Evolutionary conservation across 2,113 vertebrate genomes (phyloP), one percentile per base, ranked within the genome.

Genomic region (Ictidomys tridecemlineatus): DNA sequence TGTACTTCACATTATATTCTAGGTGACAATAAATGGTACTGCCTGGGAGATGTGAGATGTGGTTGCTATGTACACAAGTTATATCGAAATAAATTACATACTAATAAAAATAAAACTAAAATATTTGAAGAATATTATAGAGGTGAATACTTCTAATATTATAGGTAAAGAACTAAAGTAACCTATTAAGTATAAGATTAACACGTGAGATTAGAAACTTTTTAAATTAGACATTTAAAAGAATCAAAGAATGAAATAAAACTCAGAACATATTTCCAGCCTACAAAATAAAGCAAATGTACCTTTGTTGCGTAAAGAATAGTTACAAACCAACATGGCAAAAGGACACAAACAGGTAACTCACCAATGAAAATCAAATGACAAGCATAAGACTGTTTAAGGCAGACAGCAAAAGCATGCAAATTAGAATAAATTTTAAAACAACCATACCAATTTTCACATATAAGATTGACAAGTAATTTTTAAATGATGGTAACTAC

Each of bases 171-270:
- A 94, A 80, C 14, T 53, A 93, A 96, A 69, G 5, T 45, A 93
- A 85, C 48, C 30, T 37, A 89, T 51, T 32, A 9, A 84, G 3
- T 82, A 88, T 73, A 96, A 56, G 12, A 77, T n/a, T 83, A 83
- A 78, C 67, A 83, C 32, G 18, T 45, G 0, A 70, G 67, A 93
- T 56, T 74, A 85, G 22, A 74, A 94, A 51, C 22, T 74, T 48
- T 70, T 39, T 37, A 94, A 94, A 34, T 28, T 63, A 89, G 26
- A 61, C 20, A 45, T 42, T 72, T 65, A 61, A 85, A 95, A 94
- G 56, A 85, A 70, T 67, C 32, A 93, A 89, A 96, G 67, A 95
- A 53, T 85, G 84, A 87, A 88, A 58, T 58, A 28, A 77, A 78
- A 84, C 56, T 77, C 30, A 26, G 32, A 82, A 65, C 32, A 61